These are phyloP conservation scores for Formica aserva DNA, from an alignment of 2,888 invertebrate species.

Conservation along the genomic window DNA sequence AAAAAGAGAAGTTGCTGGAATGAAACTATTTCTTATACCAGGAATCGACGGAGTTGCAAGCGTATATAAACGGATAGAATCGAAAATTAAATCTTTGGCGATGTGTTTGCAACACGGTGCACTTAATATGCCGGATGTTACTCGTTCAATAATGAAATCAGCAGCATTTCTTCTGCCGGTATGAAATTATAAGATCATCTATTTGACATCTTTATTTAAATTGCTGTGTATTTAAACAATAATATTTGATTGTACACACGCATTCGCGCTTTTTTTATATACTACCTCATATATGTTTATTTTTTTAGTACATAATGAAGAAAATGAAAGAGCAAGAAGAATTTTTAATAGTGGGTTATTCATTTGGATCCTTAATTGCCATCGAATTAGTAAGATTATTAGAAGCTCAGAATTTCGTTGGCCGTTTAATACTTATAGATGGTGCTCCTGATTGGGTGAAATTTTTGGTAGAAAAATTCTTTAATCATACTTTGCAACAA, in stretches of 20 bases:
- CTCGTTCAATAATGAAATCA: slow-evolving; percentile 1
- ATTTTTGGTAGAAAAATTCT: accelerated
- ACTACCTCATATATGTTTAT: neutral
- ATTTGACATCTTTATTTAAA: neutral
- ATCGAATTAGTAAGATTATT: slow-evolving; percentile 17
- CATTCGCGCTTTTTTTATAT: too few species aligned
- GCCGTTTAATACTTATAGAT: slow-evolving; percentile 13
- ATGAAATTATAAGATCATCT: neutral
- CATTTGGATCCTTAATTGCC: neutral
- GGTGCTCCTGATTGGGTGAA: neutral
- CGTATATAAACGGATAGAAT: too few species aligned
- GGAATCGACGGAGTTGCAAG: too few species aligned
- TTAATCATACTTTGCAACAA: neutral
- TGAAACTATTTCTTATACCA: too few species aligned
- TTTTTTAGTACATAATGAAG: neutral
- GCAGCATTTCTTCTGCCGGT: slow-evolving; percentile 51
- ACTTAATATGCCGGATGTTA: neutral
- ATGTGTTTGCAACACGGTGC: too few species aligned
- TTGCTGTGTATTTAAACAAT: too few species aligned
- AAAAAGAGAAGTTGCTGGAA: too few species aligned
- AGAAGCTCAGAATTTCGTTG: neutral
- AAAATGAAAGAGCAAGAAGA: neutral
- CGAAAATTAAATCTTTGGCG: too few species aligned
- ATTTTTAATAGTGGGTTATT: slow-evolving; percentile 18
- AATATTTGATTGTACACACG: too few species aligned